phyloP scores from a whole-genome alignment of 1,140 invertebrate genomes.

The Leptinotarsa texana region DNA sequence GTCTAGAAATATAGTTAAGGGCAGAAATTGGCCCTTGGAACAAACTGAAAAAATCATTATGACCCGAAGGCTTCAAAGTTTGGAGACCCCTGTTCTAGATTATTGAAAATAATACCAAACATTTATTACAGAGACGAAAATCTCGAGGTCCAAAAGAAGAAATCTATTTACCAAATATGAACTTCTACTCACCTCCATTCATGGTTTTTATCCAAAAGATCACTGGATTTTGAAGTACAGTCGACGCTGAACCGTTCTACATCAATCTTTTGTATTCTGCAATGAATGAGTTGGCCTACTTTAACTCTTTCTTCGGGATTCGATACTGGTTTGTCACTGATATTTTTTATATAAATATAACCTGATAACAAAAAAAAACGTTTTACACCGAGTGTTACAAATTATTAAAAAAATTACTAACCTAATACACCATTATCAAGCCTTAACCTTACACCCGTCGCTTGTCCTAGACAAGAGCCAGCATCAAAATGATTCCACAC shows the following conservation, averaged over 20 bases:
- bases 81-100: too few relatives aligned
- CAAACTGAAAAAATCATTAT: too few relatives aligned
- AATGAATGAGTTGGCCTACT: constrained; percentile 86
- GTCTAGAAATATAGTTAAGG: too few relatives aligned
- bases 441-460: constrained; percentile 85
- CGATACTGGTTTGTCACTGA: constrained; percentile 91
- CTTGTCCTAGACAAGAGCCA: constrained; percentile 91
- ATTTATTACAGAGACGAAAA: too few relatives aligned
- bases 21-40: too few relatives aligned
- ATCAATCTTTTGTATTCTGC: constrained; percentile 94
- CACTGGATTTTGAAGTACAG: constrained; percentile 91
- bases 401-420: constrained; percentile 73
- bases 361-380: constrained; percentile 64
- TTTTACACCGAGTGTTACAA: not conserved
- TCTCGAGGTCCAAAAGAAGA: too few relatives aligned
- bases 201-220: constrained; percentile 87
- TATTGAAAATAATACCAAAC: too few relatives aligned
- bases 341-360: constrained; percentile 93
- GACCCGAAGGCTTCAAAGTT: too few relatives aligned
- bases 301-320: constrained; percentile 92
- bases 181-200: constrained; percentile 74
- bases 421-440: constrained; percentile 94
- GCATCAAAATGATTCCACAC: constrained; percentile 99
- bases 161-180: too few relatives aligned
- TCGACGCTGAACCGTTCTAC: constrained; percentile 93